Evolutionary conservation across 2,113 vertebrate genomes (phyloP), one percentile per base, ranked within the genome.

Genomic region (Tursiops truncatus): DNA sequence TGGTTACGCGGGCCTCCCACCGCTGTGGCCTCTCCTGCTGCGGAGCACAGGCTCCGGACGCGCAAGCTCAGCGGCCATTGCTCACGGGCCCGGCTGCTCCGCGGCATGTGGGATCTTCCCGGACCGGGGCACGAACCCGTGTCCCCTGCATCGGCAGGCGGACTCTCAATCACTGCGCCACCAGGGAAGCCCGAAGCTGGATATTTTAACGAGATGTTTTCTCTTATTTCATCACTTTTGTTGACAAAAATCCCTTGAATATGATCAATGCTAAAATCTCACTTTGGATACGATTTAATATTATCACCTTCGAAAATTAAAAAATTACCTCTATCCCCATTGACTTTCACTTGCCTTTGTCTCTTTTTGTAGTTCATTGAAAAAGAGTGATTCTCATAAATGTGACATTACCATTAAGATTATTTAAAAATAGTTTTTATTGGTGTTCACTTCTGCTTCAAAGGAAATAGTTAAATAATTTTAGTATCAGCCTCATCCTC

Each of bases 361-460:
- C 1, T 96, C 3, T 44, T 92, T 96, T 92, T 67, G 47, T 96
- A 81, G 23, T 91, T 92, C n/a, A 95, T 58, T 0, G 0, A 56
- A 26, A 97, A 95, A 89, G 2, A 91, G 9, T 38, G 44, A 70
- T 41, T 94, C 67, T 96, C 82, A 88, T 96, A 98, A 98, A 96
- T 79, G 23, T 85, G 95, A 20, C 12, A 86, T 83, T 97, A 82
- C 3, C 33, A 81, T 84, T 92, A 94, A 89, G 60, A 96, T 56
- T 97, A 96, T 97, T 98, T 97, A 0, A 98, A 98, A 98, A 97
- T 74, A 94, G 68, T 96, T 98, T 97, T 95, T 23, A 94, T 96
- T 96, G 95, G 41, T 96, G 38, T 98, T 98, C 98, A 98, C 63
- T 36, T 98, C 96, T 98, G 81, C 76, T 97, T 98, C 92, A 96